Base-by-base conservation (phyloP, 1,140 invertebrate genomes). In the Himalopsyche phryganea region DNA sequence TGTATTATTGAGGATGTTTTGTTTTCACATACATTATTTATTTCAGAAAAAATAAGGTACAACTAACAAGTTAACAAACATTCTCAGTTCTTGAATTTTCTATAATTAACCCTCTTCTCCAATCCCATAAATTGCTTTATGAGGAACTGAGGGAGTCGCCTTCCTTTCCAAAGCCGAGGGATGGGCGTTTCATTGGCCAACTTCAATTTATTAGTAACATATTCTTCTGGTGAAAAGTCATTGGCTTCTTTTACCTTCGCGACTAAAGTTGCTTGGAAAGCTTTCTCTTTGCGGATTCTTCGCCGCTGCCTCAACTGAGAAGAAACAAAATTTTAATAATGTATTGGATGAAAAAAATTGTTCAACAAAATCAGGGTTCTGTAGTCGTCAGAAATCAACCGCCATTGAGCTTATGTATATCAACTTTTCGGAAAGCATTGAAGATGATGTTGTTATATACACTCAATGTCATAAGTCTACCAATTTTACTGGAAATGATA, bases 151-250 rank as follows among this genome's bases (percentile, higher is more conserved):
- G 88, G 87, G 9, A 89, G 68, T 6, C 81, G 70, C 58, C 83
- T 81, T 62, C 87, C 87, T 65, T 78, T 81, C 77, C 81, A 89
- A 33, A 72, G 77, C 1, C 70, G 80, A 0, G 86, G 86, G 32
- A 87, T 63, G 0, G 81, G 79, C 28, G 80, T 77, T 66, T 85
- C 80, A 59, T 85, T 85, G 0, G 86, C 80, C 61, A 81, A 76
- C 17, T 76, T 65, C 0, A 92, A 65, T 62, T 83, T 82, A 13
- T 83, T 78, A 0, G 72, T 64, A 0, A 92, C 86, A 75, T 90
- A 90, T 48, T 81, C 66, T 58, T 85, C 83, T 0, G 90, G 83
- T 60, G 89, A 83, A 72, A 93, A 94, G 14, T 80, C 77, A 59
- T 91, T 79, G 0, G 88, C 90, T 50, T 83, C 71, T 67, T 85